phyloP scores from a whole-genome alignment of 1,140 invertebrate species.

The Drosophila persimilis region DNA sequence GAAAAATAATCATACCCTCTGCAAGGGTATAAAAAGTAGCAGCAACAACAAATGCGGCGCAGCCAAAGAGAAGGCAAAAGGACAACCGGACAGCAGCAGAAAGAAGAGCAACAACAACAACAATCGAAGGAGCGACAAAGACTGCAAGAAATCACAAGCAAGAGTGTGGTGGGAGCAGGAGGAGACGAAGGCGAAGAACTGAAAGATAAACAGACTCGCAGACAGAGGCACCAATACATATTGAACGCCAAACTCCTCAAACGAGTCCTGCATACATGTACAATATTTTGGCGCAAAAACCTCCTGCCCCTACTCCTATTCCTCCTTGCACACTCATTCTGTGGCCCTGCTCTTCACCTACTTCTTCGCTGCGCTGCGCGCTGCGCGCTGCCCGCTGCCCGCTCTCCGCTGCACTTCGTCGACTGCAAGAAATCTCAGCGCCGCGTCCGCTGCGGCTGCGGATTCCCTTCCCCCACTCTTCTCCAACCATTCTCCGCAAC shows the following conservation, averaged over 20 bases:
- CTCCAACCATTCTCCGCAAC: neutral
- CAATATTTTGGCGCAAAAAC: conserved; percentile 72
- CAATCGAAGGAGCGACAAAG: conserved; percentile 43
- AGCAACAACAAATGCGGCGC: conserved; percentile 34
- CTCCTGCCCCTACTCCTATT: conserved; percentile 44
- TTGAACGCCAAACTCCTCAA: conserved; percentile 31
- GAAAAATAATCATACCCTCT: too few species aligned
- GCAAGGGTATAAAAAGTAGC: too few species aligned
- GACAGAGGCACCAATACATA: conserved; percentile 7
- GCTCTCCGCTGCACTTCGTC: conserved; percentile 17
- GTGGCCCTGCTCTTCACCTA: conserved; percentile 69
- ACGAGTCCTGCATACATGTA: conserved; percentile 61
- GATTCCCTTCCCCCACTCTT: conserved; percentile 39
- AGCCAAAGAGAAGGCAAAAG: conserved; percentile 62
- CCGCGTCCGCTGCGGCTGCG: conserved; percentile 33
- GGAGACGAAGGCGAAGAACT: conserved; percentile 35
- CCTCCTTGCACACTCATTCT: conserved; percentile 55
- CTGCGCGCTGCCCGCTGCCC: conserved; percentile 24
- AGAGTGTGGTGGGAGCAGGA: too few species aligned
- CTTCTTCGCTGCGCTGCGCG: conserved; percentile 47
- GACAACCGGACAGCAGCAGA: conserved; percentile 54
- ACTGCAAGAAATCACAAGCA: conserved; percentile 68
- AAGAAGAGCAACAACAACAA: too few species aligned
- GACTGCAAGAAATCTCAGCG: conserved; percentile 65
- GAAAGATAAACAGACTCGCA: conserved; percentile 49